These are phyloP conservation scores for Caenorhabditis latens DNA, from an alignment of 1,140 invertebrate species.

Conservation along the genomic window DNA sequence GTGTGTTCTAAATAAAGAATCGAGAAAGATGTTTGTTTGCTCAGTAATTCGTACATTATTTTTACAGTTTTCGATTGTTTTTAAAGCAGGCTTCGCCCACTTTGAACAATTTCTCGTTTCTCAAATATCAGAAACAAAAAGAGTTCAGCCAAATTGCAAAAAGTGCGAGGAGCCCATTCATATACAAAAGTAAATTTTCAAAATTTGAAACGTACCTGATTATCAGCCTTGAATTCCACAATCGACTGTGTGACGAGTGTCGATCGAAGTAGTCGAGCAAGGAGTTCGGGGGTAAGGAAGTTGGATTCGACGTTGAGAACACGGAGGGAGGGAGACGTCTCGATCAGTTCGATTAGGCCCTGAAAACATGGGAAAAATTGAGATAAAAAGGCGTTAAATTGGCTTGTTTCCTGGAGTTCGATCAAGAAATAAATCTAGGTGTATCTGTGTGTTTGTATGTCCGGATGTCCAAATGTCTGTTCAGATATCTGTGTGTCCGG, in stretches of 20 bases:
- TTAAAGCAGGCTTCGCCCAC: too few species aligned
- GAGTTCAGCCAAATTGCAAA: too few species aligned
- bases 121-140: too few species aligned
- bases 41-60: neutral
- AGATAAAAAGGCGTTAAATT: too few species aligned
- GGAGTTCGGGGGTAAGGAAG: slow-evolving; percentile 74
- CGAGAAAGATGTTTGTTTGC: neutral
- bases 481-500: too few species aligned
- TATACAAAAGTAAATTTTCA: slow-evolving; percentile 2
- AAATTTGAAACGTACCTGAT: slow-evolving; percentile 70
- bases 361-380: slow-evolving; percentile 57
- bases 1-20: neutral
- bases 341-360: slow-evolving; percentile 75
- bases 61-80: too few species aligned
- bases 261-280: slow-evolving; percentile 75
- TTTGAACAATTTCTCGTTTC: too few species aligned
- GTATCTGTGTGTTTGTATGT: too few species aligned
- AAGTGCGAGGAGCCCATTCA: too few species aligned
- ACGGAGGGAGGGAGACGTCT: slow-evolving; percentile 69
- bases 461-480: too few species aligned
- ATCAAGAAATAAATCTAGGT: too few species aligned
- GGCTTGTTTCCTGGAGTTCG: too few species aligned
- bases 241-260: slow-evolving; percentile 74
- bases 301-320: slow-evolving; percentile 77
- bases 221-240: slow-evolving; percentile 77